These are phyloP conservation scores for Porites australiensis DNA, from an alignment of 64 coral and sea anemone genomes.

Conservation along the genomic window DNA sequence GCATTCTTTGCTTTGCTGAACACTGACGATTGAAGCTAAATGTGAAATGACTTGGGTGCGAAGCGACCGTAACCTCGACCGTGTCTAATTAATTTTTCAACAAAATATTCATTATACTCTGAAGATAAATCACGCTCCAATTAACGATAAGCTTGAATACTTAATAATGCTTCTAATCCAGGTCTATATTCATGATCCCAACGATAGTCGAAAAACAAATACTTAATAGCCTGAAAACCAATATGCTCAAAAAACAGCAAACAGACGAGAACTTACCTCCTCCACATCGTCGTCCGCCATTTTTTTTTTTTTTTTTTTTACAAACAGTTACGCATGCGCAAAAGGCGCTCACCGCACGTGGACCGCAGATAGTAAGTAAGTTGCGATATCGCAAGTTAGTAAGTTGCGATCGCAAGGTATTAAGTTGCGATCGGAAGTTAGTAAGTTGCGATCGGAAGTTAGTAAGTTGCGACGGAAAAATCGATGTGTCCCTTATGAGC, in stretches of 20 bases:
- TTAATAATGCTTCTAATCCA: conserved; percentile 22
- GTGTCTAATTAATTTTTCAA: not conserved
- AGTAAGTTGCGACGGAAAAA: not conserved
- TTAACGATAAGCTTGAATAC: not conserved
- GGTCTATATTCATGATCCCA: not conserved
- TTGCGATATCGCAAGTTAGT: conserved; percentile 10
- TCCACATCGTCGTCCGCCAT: conserved; percentile 1
- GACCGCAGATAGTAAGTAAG: not conserved
- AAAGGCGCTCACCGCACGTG: not conserved
- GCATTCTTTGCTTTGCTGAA: not conserved
- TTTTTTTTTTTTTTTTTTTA: not conserved
- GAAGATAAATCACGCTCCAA: too few species aligned
- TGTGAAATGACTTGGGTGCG: not conserved
- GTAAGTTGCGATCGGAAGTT: not conserved
- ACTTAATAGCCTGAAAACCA: not conserved
- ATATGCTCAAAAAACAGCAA: not conserved
- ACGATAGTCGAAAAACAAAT: conserved; percentile 11
- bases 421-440: conserved; percentile 28
- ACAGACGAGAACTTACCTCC: not conserved
- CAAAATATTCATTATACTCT: not conserved
- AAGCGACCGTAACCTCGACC: not conserved
- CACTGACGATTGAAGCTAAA: not conserved
- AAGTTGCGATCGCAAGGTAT: not conserved
- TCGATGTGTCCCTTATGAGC: too few species aligned
- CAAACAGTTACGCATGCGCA: not conserved